phyloP scores from a whole-genome alignment of 1,140 invertebrate genomes.

The Globodera rostochiensis region DNA sequence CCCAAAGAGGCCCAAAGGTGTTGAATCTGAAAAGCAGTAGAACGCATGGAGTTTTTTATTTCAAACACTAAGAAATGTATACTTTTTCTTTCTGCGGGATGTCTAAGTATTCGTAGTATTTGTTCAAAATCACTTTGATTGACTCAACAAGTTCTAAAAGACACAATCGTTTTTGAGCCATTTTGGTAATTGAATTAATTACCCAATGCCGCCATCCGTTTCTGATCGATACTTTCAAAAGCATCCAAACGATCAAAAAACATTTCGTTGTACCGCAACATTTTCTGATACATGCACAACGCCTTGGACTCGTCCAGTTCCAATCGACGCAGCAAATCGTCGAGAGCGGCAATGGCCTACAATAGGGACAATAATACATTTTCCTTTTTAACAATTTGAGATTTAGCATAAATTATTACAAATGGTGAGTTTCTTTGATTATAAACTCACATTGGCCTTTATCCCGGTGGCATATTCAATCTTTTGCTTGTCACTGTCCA shows the following conservation, averaged over 20 bases:
- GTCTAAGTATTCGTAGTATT: conserved; percentile 58
- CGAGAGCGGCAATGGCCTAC: conserved; percentile 51
- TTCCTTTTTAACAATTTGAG: no score
- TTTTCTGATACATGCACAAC: conserved; percentile 57
- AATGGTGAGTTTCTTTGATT: no score
- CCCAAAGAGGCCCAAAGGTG: conserved; percentile 57
- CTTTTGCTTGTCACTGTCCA: conserved; percentile 59
- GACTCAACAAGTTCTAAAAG: conserved; percentile 51
- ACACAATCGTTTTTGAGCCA: neutral
- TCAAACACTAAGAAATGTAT: neutral
- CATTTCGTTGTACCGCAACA: conserved; percentile 49
- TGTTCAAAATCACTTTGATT: conserved; percentile 55
- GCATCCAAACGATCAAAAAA: conserved; percentile 40
- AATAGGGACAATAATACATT: neutral
- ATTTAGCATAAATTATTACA: neutral
- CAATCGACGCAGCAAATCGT: conserved; percentile 55
- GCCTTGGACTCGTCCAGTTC: conserved; percentile 63
- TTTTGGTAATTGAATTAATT: neutral
- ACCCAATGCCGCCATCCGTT: conserved; percentile 24
- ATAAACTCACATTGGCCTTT: conserved; percentile 52
- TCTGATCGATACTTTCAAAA: conserved; percentile 20
- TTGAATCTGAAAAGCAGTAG: conserved; percentile 39
- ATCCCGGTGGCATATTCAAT: conserved; percentile 57
- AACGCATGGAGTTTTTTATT: neutral
- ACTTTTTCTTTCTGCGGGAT: conserved; percentile 58